These are phyloP conservation scores for Phenganax stokvisi DNA, from an alignment of 92 coral and sea anemone species.

Conservation along the genomic window DNA sequence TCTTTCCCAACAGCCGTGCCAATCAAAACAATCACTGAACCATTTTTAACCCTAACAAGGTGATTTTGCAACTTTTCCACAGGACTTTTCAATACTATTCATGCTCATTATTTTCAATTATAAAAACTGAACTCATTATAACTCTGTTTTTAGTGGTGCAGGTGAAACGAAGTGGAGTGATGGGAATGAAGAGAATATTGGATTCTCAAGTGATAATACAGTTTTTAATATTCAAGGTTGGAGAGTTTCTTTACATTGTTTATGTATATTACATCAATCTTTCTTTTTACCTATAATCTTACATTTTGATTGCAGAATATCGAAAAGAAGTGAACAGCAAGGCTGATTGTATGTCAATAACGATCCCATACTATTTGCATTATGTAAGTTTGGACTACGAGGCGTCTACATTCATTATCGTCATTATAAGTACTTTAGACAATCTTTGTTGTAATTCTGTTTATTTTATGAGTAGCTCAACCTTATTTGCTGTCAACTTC, in stretches of 20 bases:
- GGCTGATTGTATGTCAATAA: constrained; percentile 43
- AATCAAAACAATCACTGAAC: constrained; percentile 60
- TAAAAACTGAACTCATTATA: not conserved
- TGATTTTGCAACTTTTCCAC: not conserved
- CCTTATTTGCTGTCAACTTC: not conserved
- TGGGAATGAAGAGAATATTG: not conserved
- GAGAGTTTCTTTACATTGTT: not conserved
- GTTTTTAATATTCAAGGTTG: not conserved
- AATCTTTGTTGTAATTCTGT: not conserved
- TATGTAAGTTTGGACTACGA: constrained; percentile 56
- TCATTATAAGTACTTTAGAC: not conserved
- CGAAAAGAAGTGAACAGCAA: not conserved
- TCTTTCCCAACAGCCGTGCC: constrained; percentile 86
- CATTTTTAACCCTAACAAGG: constrained; percentile 84
- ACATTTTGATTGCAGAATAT: not conserved
- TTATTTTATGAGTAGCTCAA: not conserved
- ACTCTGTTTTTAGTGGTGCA: not conserved
- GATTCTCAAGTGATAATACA: not conserved
- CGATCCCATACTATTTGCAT: constrained; percentile 67
- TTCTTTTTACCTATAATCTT: not conserved
- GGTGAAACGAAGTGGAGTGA: not conserved
- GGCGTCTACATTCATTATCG: not conserved
- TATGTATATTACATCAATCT: not conserved
- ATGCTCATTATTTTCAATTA: not conserved
- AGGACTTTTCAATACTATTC: not conserved